Conservation (phyloP, 2,888 invertebrate genomes). For the Biston betularia region DNA sequence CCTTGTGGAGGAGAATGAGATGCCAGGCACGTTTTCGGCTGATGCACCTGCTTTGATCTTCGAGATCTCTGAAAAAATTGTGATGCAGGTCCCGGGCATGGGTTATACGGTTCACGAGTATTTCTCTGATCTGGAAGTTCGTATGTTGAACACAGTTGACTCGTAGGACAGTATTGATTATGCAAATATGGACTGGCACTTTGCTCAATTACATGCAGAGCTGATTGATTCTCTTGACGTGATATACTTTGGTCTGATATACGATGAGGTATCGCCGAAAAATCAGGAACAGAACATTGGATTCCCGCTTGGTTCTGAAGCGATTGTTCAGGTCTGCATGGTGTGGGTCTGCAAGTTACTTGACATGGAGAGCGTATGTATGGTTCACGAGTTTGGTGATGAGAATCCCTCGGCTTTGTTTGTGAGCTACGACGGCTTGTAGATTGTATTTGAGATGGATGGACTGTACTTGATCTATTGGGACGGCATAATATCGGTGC, state of each 20-base stretch:
- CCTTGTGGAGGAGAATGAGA: neutral
- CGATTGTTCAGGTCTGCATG: neutral
- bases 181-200: neutral
- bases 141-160: neutral
- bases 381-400: neutral
- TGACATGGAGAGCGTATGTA: neutral
- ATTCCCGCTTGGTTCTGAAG: neutral
- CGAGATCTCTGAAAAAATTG: neutral
- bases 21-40: constrained; percentile 1
- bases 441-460: neutral
- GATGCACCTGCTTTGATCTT: constrained; percentile 5
- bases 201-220: neutral
- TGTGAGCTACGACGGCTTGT: neutral
- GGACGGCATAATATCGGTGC: neutral
- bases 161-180: neutral
- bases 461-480: neutral
- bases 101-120: neutral
- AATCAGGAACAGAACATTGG: neutral
- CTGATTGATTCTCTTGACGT: neutral
- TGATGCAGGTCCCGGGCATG: constrained; percentile 2
- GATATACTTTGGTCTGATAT: neutral
- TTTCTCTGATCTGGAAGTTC: neutral
- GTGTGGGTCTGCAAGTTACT: neutral
- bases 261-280: neutral
- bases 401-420: neutral